Evolutionary conservation across 2,797 vertebrate genomes (phyloP).

Genomic region (Buceros bicornis): DNA sequence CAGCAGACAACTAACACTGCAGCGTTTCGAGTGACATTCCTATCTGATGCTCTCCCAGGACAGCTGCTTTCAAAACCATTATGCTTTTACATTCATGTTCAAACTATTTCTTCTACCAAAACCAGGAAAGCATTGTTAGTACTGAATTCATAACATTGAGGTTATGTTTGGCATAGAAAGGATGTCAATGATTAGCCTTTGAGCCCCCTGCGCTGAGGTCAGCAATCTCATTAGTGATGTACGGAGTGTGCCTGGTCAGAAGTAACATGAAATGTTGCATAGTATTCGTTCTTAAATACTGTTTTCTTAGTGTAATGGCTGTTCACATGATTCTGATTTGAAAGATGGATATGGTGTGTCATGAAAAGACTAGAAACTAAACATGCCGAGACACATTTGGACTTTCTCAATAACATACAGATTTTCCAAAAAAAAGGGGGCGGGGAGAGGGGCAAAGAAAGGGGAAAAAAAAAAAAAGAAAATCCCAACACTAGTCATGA

Average conservation of each 20-base stretch:
- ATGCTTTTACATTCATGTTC: background rate
- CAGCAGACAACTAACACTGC: background rate
- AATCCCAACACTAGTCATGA: background rate
- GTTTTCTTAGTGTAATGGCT: background rate
- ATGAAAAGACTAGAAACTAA: background rate
- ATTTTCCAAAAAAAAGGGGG: background rate
- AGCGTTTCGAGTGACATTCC: background rate
- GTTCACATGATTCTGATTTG: background rate
- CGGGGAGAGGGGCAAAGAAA: too few species aligned
- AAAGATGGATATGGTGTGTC: background rate
- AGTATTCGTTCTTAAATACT: background rate
- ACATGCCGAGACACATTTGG: background rate
- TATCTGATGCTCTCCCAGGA: background rate
- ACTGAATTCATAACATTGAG: background rate
- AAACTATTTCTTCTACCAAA: background rate
- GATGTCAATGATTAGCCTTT: background rate
- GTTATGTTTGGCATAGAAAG: background rate
- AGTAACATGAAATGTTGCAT: background rate
- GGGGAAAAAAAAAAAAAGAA: background rate
- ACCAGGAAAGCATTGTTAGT: background rate
- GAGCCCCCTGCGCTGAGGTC: background rate
- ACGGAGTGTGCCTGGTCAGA: background rate
- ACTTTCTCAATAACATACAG: background rate
- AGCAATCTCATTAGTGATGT: background rate
- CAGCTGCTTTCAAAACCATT: background rate